These are phyloP conservation scores for Phoxinus phoxinus DNA, from an alignment of 2,113 vertebrate species.

Conservation along the genomic window DNA sequence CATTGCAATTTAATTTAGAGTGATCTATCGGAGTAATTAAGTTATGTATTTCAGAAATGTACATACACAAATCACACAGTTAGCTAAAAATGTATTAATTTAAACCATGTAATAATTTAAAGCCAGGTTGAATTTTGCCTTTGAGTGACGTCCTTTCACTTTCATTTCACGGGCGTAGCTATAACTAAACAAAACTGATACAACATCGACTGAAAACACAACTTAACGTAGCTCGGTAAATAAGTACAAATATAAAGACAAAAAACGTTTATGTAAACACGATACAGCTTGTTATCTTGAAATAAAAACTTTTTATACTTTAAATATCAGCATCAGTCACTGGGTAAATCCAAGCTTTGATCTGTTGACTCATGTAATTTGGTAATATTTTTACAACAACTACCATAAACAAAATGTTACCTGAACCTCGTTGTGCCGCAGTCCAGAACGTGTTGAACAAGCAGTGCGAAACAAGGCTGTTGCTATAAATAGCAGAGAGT, in stretches of 20 bases:
- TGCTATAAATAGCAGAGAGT: background rate
- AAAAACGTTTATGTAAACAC: background rate
- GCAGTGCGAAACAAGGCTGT: background rate
- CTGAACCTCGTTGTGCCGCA: conserved; percentile 28
- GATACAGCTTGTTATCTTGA: background rate
- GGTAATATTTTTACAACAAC: background rate
- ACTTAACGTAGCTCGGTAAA: too few species aligned
- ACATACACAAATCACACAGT: too few species aligned
- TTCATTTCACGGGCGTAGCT: conserved; percentile 3
- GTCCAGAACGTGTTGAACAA: conserved; percentile 2
- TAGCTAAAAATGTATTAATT: too few species aligned
- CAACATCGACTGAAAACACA: background rate
- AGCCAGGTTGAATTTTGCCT: background rate
- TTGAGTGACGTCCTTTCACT: conserved; percentile 13
- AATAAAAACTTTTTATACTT: background rate
- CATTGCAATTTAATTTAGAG: too few species aligned
- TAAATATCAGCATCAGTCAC: background rate
- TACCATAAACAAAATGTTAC: conserved; percentile 48
- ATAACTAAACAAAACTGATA: background rate
- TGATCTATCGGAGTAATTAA: too few species aligned
- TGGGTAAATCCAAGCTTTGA: background rate
- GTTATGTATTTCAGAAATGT: too few species aligned
- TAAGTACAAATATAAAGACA: background rate
- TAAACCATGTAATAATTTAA: too few species aligned
- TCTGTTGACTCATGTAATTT: background rate